A percentile compares a stretch with the other conserved stretches of the same genome.
phyloP scores from a whole-genome alignment of 2,113 vertebrate genomes.

The Lepisosteus oculatus region DNA sequence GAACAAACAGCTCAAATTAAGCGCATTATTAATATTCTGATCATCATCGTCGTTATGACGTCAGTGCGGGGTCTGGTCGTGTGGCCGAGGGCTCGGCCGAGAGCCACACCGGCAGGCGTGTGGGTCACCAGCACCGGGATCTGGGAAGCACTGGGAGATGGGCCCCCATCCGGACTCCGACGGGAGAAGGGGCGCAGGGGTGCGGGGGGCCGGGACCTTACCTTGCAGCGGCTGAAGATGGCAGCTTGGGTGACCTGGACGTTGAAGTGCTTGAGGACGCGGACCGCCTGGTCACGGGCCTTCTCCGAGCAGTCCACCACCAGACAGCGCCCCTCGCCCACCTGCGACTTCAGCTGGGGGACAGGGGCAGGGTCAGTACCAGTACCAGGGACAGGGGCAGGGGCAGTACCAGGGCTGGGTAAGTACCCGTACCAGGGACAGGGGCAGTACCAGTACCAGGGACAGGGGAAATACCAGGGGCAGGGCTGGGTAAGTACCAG shows the following conservation, averaged over 20 bases:
- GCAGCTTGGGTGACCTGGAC: conserved; percentile 59
- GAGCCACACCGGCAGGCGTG: background rate
- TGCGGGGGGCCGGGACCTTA: conserved; percentile 37
- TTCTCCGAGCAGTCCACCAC: conserved; percentile 76
- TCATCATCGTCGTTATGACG: no score
- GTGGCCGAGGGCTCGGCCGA: background rate
- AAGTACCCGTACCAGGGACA: background rate
- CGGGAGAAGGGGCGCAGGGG: background rate
- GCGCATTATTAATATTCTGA: no score
- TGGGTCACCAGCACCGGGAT: background rate
- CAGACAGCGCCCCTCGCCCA: conserved; percentile 78
- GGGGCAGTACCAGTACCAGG: background rate
- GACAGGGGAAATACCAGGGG: background rate
- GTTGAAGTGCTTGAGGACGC: conserved; percentile 77
- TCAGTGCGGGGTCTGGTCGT: background rate
- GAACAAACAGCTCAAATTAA: no score
- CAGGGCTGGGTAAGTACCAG: background rate
- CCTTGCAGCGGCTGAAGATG: conserved; percentile 87
- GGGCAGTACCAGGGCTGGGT: background rate
- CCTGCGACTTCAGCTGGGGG: conserved; percentile 76
- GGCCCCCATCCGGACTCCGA: background rate
- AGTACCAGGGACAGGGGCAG: background rate
- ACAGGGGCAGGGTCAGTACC: background rate
- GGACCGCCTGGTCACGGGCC: conserved; percentile 73
- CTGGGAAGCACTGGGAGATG: no score